These are phyloP conservation scores for Zaprionus inermis DNA, from an alignment of 1,140 invertebrate genomes.

Conservation along the genomic window DNA sequence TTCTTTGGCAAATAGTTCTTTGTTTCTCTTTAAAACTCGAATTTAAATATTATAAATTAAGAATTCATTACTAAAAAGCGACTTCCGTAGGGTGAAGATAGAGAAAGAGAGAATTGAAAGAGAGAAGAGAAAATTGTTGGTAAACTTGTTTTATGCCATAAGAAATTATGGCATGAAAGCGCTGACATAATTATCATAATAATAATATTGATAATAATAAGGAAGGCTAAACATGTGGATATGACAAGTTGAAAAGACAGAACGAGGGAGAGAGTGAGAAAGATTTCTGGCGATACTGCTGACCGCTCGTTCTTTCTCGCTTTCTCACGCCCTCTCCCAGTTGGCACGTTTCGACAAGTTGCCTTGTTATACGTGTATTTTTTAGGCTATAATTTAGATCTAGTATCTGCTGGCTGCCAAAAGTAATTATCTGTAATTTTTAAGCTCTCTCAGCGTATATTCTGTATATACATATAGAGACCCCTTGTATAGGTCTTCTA, in stretches of 20 bases:
- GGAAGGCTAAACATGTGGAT: not conserved
- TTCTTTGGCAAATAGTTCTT: not conserved
- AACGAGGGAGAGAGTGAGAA: not conserved
- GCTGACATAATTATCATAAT: constrained; percentile 18
- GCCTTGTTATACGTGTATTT: constrained; percentile 14
- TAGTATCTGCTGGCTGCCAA: constrained; percentile 31
- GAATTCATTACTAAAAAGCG: constrained; percentile 5
- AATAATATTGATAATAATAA: constrained; percentile 27
- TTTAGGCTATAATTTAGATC: constrained; percentile 37
- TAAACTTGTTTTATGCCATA: not conserved
- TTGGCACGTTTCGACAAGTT: constrained; percentile 15
- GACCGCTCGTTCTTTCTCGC: not conserved
- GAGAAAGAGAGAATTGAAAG: not conserved
- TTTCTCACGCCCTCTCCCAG: constrained; percentile 3
- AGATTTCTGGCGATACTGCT: too few species aligned
- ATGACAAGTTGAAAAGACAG: not conserved
- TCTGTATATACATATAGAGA: not conserved
- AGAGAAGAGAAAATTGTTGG: not conserved
- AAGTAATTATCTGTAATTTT: constrained; percentile 54
- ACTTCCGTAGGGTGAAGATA: constrained; percentile 27
- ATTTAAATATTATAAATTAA: constrained; percentile 17
- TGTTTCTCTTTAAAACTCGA: constrained; percentile 5
- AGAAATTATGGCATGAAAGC: not conserved
- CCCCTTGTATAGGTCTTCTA: constrained; percentile 27
- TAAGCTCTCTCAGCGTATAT: not conserved